Evolutionary conservation across 2,888 invertebrate genomes (phyloP), one percentile per base, ranked within the genome.

Genomic region (Anodontia alba): DNA sequence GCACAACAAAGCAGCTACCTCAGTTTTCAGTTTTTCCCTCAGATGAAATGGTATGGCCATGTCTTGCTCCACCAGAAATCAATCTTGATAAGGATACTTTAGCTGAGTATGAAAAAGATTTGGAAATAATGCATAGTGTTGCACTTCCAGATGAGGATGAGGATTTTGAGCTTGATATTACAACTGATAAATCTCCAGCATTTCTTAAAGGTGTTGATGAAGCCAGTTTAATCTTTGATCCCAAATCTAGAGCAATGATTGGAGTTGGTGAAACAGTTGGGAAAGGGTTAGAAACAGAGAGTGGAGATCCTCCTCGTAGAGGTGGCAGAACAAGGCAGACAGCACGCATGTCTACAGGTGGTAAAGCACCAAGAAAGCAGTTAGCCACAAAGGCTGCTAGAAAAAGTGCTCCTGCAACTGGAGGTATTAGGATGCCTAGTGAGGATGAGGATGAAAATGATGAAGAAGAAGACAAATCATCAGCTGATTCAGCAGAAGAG

Each of bases 381-480:
- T 0, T 75, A 12, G 71, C 81, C 12, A 71, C 75, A 23, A 70
- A 73, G 54, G 80, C 73, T 46, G 76, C 80, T 26, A 67, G 81
- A 51, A 77, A 66, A 29, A 66, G 66, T 73, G 71, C 66, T n/a
- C 31, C 66, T 12, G 51, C 49, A 26, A 49, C 46, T 36, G 33
- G 57, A 7, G 73, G 62, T 15, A 42, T 73, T 17, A 74, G 29
- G 23, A 17, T 10, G 31, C 66, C 43, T 15, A 57, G n/a, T 26
- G 20, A 54, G 17, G 57, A 17, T 54, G 49, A 51, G 29, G 51
- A 20, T 38, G 12, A 36, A 36, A 33, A 54, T 29, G 10, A n/a
- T 23, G 57, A 57, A 8, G 57, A 57, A 7, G 57, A 57, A 23
- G 62, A 57, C 5, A 12, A 38, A 38, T 5, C 5, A 8, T 38